These are phyloP conservation scores for Diarsia dahlii DNA, from an alignment of 2,888 invertebrate genomes.

Conservation along the genomic window DNA sequence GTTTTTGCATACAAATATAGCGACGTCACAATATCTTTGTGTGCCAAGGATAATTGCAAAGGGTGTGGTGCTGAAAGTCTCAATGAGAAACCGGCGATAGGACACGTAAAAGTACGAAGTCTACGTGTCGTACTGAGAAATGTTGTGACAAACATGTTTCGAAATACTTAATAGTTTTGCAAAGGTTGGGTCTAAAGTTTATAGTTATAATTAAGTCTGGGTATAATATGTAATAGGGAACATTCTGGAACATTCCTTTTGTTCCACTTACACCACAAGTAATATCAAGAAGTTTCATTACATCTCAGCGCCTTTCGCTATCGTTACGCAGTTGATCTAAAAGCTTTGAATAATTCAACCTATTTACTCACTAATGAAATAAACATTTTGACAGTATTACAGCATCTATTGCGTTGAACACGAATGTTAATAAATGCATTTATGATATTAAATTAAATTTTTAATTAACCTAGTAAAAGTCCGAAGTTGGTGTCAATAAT, in stretches of 20 bases:
- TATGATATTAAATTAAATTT: conserved; percentile 3
- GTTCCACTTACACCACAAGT: conserved; percentile 7
- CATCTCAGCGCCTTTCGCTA: conserved; percentile 7
- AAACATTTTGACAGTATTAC: conserved; percentile 9
- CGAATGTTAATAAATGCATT: conserved; percentile 13
- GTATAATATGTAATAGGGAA: conserved; percentile 1
- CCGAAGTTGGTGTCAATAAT: conserved; percentile 34
- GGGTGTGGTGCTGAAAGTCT: conserved; percentile 67
- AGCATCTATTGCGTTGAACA: conserved; percentile 15
- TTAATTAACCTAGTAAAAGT: conserved; percentile 27
- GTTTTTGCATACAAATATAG: conserved; percentile 40
- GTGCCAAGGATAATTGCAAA: conserved; percentile 73
- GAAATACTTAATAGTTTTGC: conserved; percentile 56
- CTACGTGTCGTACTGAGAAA: conserved; percentile 41
- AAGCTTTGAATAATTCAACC: neutral
- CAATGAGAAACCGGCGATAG: conserved; percentile 61
- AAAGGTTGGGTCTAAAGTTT: conserved; percentile 46
- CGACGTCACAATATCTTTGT: conserved; percentile 57
- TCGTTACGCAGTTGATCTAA: neutral
- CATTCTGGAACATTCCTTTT: conserved; percentile 24
- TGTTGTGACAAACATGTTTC: conserved; percentile 52
- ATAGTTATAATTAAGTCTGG: conserved; percentile 41
- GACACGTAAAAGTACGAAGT: conserved; percentile 63
- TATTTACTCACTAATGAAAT: neutral
- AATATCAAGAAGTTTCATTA: conserved; percentile 27